Base-by-base conservation (phyloP, 1,140 invertebrate species). In the Samia ricini region DNA sequence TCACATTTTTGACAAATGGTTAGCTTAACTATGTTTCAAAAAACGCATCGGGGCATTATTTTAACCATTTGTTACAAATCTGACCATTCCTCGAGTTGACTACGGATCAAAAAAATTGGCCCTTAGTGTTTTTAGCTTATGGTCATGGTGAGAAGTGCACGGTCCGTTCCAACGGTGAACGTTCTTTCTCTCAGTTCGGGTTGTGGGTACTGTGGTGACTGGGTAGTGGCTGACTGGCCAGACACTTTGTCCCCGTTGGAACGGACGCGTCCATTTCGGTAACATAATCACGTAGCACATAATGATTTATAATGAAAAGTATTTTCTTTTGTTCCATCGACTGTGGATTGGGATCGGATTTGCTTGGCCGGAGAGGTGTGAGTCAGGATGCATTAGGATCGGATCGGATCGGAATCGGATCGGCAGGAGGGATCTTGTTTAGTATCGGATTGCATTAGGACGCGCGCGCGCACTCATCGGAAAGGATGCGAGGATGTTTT, bases 271-370 rank as follows among this genome's bases (percentile, higher is more conserved):
- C n/a, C n/a, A n/a, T n/a, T n/a, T n/a, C n/a, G n/a, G n/a, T n/a
- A n/a, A n/a, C n/a, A n/a, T n/a, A n/a, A n/a, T n/a, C n/a, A n/a
- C n/a, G n/a, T n/a, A n/a, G n/a, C n/a, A n/a, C 33, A 15, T 42
- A 42, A 15, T 21, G 19, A 52, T 15, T 22, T 52, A 65, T 85
- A 77, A 83, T 81, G 80, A 86, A 89, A 86, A 75, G 70, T 59
- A 73, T 81, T 86, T 87, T 89, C 81, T 89, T 89, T 89, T 89
- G 85, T 89, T 89, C 88, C 86, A 89, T 89, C 87, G 83, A 77
- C 83, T 89, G 79, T 88, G 85, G 85, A 87, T 87, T 77, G 72
- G 33, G 33, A 42, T 81, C 81, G 83, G 85, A 83, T 82, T 74
- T 78, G 77, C 77, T 82, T 79, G 83, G 77, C 77, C 74, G 81